Evolutionary conservation across 2,797 vertebrate species (phyloP), one percentile per base, ranked within the genome.

Genomic region (Phrynocephalus guinanensis): DNA sequence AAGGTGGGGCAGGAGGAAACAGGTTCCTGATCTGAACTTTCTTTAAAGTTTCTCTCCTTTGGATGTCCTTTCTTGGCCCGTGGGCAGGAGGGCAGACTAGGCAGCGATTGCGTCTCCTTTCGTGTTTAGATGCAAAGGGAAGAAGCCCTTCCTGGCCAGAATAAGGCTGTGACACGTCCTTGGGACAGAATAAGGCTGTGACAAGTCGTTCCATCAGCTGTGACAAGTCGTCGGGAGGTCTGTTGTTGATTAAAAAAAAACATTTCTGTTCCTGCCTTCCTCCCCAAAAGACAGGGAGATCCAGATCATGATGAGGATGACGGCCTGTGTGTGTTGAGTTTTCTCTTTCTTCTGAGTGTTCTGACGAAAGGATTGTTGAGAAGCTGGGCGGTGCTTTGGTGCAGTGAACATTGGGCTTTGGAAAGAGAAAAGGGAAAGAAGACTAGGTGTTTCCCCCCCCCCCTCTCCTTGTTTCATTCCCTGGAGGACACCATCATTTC

Each of bases 351-450:
- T 76, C 72, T 63, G 16, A 60, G 24, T 70, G 66, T 28, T n/a
- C 15, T 66, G 28, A 28, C 44, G 20, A 3, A 24, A 28, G 33
- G 44, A 90, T 87, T 68, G 73, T 48, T 82, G 48, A 78, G 81
- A 91, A 92, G 88, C 84, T 87, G 56, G 72, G 79, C 56, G 52
- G n/a, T 38, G 13, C n/a, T 38, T 70, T 22, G 26, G 48, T 50
- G 3, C 44, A 7, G 18, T 5, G 6, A 50, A 30, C 50, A 1
- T 80, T 92, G 80, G 88, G 6, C 60, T 68, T 67, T 73, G 22
- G 89, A 48, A 16, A 50, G 38, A 68, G 28, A 52, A 66, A 38
- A 4, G 1, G 26, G 28, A 28, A 30, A 71, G 88, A 16, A 63
- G 85, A 66, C 44, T 56, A 0, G 6, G 24, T 68, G 84, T 28